phyloP scores from a whole-genome alignment of 2,888 invertebrate genomes.

The Andricus curvator region DNA sequence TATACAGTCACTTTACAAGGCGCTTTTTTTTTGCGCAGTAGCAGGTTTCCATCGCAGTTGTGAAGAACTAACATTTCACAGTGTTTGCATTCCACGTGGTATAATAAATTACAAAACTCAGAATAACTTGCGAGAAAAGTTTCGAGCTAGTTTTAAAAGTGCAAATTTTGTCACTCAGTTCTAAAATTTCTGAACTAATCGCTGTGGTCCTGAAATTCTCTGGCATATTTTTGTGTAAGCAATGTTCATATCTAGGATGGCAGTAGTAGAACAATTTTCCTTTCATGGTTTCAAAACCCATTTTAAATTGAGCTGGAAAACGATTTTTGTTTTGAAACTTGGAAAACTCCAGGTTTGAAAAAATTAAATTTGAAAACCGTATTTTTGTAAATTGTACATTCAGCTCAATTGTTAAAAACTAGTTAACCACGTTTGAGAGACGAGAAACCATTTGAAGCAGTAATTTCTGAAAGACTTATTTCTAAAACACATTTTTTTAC shows the following conservation, averaged over 20 bases:
- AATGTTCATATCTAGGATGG: neutral
- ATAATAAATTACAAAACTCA: slow-evolving; percentile 66
- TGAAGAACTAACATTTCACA: slow-evolving; percentile 53
- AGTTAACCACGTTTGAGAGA: neutral
- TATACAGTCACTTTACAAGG: slow-evolving; percentile 78
- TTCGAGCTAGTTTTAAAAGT: slow-evolving; percentile 4
- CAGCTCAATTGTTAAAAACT: neutral
- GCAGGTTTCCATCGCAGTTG: slow-evolving; percentile 42
- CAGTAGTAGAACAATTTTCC: neutral
- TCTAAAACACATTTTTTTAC: neutral
- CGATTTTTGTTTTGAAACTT: neutral
- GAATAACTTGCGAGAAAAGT: slow-evolving; percentile 49
- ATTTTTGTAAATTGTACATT: neutral
- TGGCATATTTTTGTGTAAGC: neutral
- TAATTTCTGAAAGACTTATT: slow-evolving; percentile 1
- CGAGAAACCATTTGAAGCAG: slow-evolving; percentile 24
- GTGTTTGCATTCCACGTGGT: slow-evolving; percentile 53
- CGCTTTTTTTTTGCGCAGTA: slow-evolving; percentile 59
- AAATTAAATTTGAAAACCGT: neutral
- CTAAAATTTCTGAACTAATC: neutral
- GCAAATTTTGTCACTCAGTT: neutral
- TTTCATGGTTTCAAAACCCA: neutral
- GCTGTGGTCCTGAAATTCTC: neutral
- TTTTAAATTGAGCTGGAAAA: neutral
- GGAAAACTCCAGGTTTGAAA: neutral